phyloP scores from a whole-genome alignment of 1,140 invertebrate genomes.

The Orius insidiosus region DNA sequence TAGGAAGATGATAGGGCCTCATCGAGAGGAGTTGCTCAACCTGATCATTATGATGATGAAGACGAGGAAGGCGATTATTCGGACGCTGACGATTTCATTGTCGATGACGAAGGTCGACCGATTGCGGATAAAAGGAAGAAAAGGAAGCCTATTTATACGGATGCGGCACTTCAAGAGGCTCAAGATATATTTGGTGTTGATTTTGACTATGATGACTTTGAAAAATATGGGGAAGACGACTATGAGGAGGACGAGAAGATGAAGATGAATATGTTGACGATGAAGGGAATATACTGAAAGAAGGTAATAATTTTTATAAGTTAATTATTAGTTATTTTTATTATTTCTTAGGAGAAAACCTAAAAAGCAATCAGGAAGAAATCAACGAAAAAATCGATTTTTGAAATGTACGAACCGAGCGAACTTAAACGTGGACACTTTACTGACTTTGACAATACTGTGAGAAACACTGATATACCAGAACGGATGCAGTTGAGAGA shows the following conservation, averaged over 20 bases:
- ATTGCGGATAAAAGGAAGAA: conserved; percentile 76
- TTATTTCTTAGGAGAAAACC: conserved; percentile 26
- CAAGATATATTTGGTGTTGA: conserved; percentile 99
- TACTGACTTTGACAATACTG: conserved; percentile 84
- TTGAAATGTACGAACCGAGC: conserved; percentile 91
- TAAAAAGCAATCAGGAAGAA: conserved; percentile 58
- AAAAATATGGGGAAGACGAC: conserved; percentile 71
- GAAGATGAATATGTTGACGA: conserved; percentile 58
- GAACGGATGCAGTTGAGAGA: conserved; percentile 83
- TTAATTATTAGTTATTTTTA: conserved; percentile 10
- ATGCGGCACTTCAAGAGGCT: conserved; percentile 91
- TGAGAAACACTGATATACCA: conserved; percentile 73
- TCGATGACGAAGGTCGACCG: conserved; percentile 85
- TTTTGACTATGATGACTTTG: conserved; percentile 94
- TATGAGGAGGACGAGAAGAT: conserved; percentile 67
- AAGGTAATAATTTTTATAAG: conserved; percentile 12
- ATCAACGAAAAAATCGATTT: conserved; percentile 73
- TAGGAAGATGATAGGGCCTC: conserved; percentile 63
- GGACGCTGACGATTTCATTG: conserved; percentile 93
- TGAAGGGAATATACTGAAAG: conserved; percentile 33
- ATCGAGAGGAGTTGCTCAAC: conserved; percentile 30
- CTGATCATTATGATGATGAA: conserved; percentile 50
- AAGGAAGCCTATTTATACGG: conserved; percentile 74
- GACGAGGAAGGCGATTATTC: conserved; percentile 57
- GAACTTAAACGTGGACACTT: conserved; percentile 93